phyloP scores from a whole-genome alignment of 2,888 invertebrate species.

The Empis livida region DNA sequence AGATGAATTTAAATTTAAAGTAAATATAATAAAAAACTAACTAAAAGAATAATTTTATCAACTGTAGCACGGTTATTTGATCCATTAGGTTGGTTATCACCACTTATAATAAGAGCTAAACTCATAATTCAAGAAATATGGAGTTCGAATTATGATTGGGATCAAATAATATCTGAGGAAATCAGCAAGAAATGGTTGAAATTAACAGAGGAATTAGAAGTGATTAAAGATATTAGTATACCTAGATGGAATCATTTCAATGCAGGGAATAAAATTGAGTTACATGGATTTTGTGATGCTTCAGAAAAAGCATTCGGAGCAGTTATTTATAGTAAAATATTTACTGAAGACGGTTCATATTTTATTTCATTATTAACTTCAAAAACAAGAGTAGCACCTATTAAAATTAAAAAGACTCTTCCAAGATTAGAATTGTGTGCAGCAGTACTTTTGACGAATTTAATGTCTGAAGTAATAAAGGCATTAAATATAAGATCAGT shows the following conservation, averaged over 20 bases:
- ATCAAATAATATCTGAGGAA: conserved; percentile 8
- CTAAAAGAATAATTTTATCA: conserved; percentile 5
- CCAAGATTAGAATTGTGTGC: conserved; percentile 6
- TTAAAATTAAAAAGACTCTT: conserved; percentile 4
- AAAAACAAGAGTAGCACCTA: conserved; percentile 8
- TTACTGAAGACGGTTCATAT: not conserved
- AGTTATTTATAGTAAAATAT: conserved; percentile 1
- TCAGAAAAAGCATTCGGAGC: conserved; percentile 8
- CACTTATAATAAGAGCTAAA: conserved; percentile 9
- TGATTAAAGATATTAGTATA: no score
- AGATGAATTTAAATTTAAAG: conserved; percentile 7
- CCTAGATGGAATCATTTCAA: not conserved
- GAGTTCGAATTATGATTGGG: conserved; percentile 8
- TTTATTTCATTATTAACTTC: conserved; percentile 5
- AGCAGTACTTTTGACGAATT: no score
- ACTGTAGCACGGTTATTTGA: conserved; percentile 8
- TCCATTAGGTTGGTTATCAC: conserved; percentile 8
- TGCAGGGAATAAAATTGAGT: not conserved
- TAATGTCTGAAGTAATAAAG: conserved; percentile 2
- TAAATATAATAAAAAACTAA: conserved; percentile 3
- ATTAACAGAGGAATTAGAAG: not conserved
- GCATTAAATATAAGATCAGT: not conserved
- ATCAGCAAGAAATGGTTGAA: conserved; percentile 3
- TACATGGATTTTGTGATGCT: conserved; percentile 10
- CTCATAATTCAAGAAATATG: conserved; percentile 10